These are phyloP conservation scores for Porites australiensis DNA, from an alignment of 64 coral and sea anemone species.

Conservation along the genomic window DNA sequence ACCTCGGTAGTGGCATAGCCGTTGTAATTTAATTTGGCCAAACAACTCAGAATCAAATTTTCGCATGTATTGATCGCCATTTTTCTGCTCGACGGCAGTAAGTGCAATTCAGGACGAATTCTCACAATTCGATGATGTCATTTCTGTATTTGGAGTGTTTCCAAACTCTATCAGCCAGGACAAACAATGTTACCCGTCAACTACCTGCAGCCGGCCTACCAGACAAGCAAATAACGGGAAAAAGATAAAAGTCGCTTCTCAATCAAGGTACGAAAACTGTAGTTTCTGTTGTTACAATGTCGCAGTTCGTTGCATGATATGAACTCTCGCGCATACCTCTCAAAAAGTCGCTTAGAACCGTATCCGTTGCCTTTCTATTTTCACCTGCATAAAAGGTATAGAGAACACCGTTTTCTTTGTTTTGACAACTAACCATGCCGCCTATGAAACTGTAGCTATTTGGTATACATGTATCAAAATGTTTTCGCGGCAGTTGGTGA, in stretches of 20 bases:
- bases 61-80: too few species aligned
- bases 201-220: neutral
- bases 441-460: too few species aligned
- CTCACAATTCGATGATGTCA: neutral
- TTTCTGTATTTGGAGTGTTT: neutral
- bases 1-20: too few species aligned
- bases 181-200: slow-evolving; percentile 18
- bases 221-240: neutral
- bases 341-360: neutral
- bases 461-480: too few species aligned
- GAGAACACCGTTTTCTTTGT: too few species aligned
- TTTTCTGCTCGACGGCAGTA: neutral
- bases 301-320: neutral
- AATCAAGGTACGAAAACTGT: neutral
- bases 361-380: too few species aligned
- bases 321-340: neutral
- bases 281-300: neutral
- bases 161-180: neutral
- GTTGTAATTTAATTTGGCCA: too few species aligned
- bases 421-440: too few species aligned
- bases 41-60: too few species aligned
- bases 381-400: too few species aligned
- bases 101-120: neutral
- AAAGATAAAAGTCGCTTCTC: neutral
- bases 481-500: too few species aligned